These are phyloP conservation scores for Merops nubicus DNA, from an alignment of 2,113 vertebrate species.

Conservation along the genomic window DNA sequence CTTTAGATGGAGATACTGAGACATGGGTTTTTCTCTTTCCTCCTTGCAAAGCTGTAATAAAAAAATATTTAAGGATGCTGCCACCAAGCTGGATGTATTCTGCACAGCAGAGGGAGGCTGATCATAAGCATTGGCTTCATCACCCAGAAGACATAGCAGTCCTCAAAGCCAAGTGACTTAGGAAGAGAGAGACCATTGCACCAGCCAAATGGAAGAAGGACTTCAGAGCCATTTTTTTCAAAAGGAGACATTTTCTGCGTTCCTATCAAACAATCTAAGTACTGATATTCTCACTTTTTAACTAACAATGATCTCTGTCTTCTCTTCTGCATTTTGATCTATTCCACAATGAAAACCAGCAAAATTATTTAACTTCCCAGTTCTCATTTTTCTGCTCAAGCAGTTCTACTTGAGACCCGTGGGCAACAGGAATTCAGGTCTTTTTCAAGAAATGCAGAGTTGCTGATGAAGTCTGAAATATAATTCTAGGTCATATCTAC, in stretches of 20 bases:
- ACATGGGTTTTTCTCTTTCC: not conserved
- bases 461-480: slow-evolving; percentile 4
- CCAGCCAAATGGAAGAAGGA: not conserved
- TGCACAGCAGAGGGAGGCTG: not conserved
- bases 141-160: not conserved
- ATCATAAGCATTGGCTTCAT: not conserved
- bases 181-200: not conserved
- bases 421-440: not conserved
- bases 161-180: not conserved
- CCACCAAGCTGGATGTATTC: not conserved
- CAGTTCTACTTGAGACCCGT: not conserved
- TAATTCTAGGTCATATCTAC: not conserved
- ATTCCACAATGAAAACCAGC: not conserved
- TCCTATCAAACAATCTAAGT: not conserved
- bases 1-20: not conserved
- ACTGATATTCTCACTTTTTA: not conserved
- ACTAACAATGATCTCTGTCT: not conserved
- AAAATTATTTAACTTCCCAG: not conserved
- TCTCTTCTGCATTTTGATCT: not conserved
- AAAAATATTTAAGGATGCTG: not conserved
- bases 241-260: not conserved
- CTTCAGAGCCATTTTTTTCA: not conserved
- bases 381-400: not conserved
- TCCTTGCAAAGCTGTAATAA: not conserved
- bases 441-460: not conserved